Evolutionary conservation across 2,888 invertebrate genomes (phyloP).

Genomic region (Cerceris ruficornis): DNA sequence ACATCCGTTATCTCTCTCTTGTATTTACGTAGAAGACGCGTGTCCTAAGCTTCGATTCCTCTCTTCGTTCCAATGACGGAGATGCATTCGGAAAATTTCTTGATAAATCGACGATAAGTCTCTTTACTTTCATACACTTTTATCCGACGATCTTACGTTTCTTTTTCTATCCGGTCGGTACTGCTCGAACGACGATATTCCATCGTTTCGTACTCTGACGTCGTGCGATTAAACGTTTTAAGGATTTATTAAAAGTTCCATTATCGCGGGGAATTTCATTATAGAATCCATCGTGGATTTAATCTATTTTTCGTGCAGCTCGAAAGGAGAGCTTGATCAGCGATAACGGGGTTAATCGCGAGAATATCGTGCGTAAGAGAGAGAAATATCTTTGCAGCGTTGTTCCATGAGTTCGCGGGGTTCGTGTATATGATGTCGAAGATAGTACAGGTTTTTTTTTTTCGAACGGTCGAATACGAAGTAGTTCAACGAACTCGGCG

Average conservation of each 20-base stretch:
- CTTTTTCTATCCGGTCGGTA: no score
- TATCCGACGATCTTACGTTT: no score
- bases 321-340: slow-evolving; percentile 3
- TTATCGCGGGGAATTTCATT: slow-evolving; percentile 28
- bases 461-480: slow-evolving; percentile 4
- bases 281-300: slow-evolving; percentile 17
- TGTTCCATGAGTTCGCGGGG: no score
- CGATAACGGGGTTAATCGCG: slow-evolving; percentile 14
- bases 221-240: neutral
- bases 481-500: slow-evolving; percentile 50
- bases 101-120: no score
- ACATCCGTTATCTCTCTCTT: slow-evolving; percentile 59
- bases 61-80: neutral
- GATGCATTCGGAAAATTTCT: no score
- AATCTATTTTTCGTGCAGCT: slow-evolving; percentile 5
- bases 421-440: no score
- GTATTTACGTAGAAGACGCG: slow-evolving; percentile 42
- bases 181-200: no score
- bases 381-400: no score
- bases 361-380: neutral
- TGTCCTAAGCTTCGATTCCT: slow-evolving; percentile 38
- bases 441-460: neutral
- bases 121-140: no score
- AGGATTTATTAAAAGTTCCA: slow-evolving; percentile 11
- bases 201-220: neutral